Conservation (phyloP, 2,797 vertebrate genomes). For the Danionella dracula region DNA sequence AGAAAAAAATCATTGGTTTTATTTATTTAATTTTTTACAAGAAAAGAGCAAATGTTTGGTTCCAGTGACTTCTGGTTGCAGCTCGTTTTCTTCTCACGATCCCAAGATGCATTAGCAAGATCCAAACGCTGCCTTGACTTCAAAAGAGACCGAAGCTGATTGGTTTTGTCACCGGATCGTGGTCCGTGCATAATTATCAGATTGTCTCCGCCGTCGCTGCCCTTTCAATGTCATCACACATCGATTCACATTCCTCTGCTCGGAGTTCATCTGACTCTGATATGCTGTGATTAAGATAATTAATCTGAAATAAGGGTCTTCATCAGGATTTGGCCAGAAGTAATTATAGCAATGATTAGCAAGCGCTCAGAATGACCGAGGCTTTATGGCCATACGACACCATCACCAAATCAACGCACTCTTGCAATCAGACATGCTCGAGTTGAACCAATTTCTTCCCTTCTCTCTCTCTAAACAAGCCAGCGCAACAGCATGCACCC, state of each 20-base stretch:
- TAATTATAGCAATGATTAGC: conserved; percentile 32
- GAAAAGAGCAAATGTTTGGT: no score
- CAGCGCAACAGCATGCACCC: conserved; percentile 10
- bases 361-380: conserved; percentile 18
- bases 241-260: conserved; percentile 17
- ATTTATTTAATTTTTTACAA: no score
- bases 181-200: conserved; percentile 27
- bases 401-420: conserved; percentile 14
- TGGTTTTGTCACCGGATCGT: conserved; percentile 25
- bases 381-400: conserved; percentile 4
- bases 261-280: conserved; percentile 30
- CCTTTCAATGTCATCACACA: conserved; percentile 39
- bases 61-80: no score
- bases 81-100: not conserved
- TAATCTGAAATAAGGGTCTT: conserved; percentile 42
- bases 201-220: conserved; percentile 14
- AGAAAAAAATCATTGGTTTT: no score
- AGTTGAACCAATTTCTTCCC: not conserved
- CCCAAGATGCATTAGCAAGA: conserved; percentile 9
- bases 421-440: conserved; percentile 31
- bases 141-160: conserved; percentile 19
- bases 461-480: conserved; percentile 9
- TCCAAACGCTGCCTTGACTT: conserved; percentile 7
- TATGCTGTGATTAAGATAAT: conserved; percentile 41
- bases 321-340: conserved; percentile 38